Evolutionary conservation across 2,888 invertebrate genomes (phyloP), one percentile per base, ranked within the genome.

Genomic region (Dexiosoma caninum): DNA sequence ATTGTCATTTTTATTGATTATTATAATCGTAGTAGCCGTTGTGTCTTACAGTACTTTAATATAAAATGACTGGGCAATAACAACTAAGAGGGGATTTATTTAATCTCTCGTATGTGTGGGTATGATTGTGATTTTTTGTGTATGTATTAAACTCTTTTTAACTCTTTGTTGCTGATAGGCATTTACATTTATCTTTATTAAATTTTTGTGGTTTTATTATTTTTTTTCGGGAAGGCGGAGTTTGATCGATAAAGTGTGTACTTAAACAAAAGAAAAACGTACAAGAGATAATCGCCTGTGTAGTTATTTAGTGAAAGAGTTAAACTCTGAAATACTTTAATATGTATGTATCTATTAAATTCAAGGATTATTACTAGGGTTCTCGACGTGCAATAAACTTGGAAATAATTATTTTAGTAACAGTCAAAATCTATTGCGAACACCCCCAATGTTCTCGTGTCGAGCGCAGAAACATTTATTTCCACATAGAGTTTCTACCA

Each of bases 191-290:
- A 35, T 69, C 46, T 55, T 62, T 51, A 57, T 72, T 42, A 60
- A 53, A 23, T 76, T 46, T 12, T 57, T 78, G 70, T 60, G 69
- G 84, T 84, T 84, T 32, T 21, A 32, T 42, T 2, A 6, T 46
- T 37, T 23, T 53, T 72, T 69, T 60, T 35, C 30, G 37, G 64
- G 83, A 84, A 83, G 88, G 88, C 88, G 88, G 88, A 86, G 88
- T 88, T 88, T 87, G 86, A 87, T 88, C 88, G 86, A 87, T 88
- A 87, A 71, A 84, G 35, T 59, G 75, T 69, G 77, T 66, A 51
- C 30, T 57, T 14, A 57, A 5, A 57, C 6, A 30, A 30, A 12
- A 67, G 27, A 27, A 5, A 27, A 27, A 27, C 27, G 27, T 27
- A 14, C n/a, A 27, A 30, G n/a, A 37, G 12, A 37, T 4, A 32